Base-by-base conservation (phyloP, 2,888 invertebrate genomes). In the Notocelia uddmanniana region DNA sequence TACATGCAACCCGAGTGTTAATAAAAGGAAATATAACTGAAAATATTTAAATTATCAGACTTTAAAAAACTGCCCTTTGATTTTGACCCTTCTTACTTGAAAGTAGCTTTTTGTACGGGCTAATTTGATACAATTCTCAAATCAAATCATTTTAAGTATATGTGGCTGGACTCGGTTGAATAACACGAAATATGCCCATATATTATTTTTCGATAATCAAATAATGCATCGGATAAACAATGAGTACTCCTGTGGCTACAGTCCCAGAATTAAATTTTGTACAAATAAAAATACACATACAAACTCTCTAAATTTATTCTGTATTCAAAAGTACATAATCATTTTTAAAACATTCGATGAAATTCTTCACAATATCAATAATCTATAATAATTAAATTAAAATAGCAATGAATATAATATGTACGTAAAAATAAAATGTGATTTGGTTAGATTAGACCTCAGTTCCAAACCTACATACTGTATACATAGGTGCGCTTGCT, bases 371-470 rank as follows among this genome's bases (percentile, higher is more conserved):
- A 73, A 68, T 62, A 67, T 59, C 63, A 69, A 70, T 62, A 60
- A 75, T 69, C 57, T 69, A 62, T 75, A 71, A 66, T 48, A 66
- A 70, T 71, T 41, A 57, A n/a, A n/a, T 55, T 71, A 72, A 69
- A 67, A 72, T 69, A 68, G 23, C 54, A 69, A 73, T 74, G 73
- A 73, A 66, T 71, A 54, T 52, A 73, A 74, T 69, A 62, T 69
- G 70, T 64, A 31, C 48, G 19, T 54, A 63, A 74, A 63, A n/a
- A n/a, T n/a, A n/a, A 75, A 69, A 74, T 66, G 74, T 75, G 74
- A 69, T 58, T 70, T 64, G 58, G 64, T 70, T 64, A 70, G 37
- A 50, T 70, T 64, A 70, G 37, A 50, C 26, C 50, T 50, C 37
- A 50, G 34, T 52, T 64, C 52, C 45, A 45, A 18, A 13, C 58